Conservation (phyloP, 1,140 invertebrate species). For the Galleria mellonella region DNA sequence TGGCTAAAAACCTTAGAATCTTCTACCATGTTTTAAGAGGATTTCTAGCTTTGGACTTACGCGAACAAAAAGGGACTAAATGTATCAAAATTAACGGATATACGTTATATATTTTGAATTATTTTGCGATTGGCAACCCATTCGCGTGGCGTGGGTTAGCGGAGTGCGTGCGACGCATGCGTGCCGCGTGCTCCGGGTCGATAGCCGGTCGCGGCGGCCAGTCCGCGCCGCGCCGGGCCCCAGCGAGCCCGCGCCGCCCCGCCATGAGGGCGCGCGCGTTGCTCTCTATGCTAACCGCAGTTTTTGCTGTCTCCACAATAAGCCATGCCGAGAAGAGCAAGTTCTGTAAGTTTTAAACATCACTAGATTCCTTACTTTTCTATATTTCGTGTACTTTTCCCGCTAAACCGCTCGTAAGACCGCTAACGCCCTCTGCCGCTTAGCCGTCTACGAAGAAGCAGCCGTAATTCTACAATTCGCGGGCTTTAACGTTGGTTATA, state of each 20-base stretch:
- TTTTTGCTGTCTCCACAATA: constrained; percentile 25
- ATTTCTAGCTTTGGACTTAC: too few relatives aligned
- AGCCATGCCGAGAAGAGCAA: constrained; percentile 65
- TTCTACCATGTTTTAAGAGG: too few relatives aligned
- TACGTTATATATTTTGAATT: not conserved
- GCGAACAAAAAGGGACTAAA: too few relatives aligned
- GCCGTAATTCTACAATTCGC: not conserved
- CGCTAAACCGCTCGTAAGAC: not conserved
- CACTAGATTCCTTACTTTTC: not conserved
- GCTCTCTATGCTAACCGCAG: constrained; percentile 32
- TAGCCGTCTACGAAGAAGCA: not conserved
- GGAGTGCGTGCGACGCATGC: constrained; percentile 12
- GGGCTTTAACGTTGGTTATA: not conserved
- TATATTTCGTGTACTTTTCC: not conserved
- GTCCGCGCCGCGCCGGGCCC: constrained; percentile 60
- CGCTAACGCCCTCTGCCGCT: not conserved
- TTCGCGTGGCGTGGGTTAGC: not conserved
- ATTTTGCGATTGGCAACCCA: constrained; percentile 21
- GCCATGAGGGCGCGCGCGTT: constrained; percentile 55
- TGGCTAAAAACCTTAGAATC: too few relatives aligned
- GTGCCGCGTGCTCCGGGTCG: constrained; percentile 14
- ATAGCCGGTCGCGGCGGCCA: constrained; percentile 35
- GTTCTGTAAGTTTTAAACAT: constrained; percentile 53
- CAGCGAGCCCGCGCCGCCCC: constrained; percentile 43
- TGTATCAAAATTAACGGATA: too few relatives aligned